phyloP scores from a whole-genome alignment of 2,797 vertebrate genomes.

The Gadopsis marmoratus region DNA sequence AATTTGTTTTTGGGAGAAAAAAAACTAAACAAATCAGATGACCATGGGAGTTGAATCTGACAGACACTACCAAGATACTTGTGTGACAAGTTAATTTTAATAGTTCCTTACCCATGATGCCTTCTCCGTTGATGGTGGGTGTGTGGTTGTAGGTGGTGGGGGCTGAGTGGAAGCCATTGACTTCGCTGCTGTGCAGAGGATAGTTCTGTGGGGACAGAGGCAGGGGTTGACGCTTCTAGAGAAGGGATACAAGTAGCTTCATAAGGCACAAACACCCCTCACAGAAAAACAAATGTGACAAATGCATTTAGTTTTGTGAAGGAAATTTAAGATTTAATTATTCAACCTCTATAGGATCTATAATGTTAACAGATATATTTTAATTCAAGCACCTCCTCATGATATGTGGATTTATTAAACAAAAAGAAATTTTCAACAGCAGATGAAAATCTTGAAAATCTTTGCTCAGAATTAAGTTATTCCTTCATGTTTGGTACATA shows the following conservation, averaged over 20 bases:
- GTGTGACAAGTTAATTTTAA: neutral
- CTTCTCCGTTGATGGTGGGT: constrained; percentile 92
- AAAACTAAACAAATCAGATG: constrained; percentile 6
- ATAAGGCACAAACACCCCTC: constrained; percentile 46
- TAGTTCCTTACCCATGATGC: constrained; percentile 88
- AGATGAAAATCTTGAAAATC: neutral
- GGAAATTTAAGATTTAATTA: neutral
- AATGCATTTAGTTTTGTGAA: constrained; percentile 6
- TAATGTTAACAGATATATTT: neutral
- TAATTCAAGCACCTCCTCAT: neutral
- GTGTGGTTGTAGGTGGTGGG: constrained; percentile 93
- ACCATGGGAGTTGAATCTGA: constrained; percentile 24
- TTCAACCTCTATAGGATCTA: neutral
- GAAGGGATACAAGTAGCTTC: constrained; percentile 46
- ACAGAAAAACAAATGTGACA: constrained; percentile 22
- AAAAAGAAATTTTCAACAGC: neutral
- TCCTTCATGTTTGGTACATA: neutral
- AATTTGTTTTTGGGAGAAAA: constrained; percentile 30
- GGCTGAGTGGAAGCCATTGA: constrained; percentile 90
- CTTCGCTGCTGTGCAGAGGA: constrained; percentile 93
- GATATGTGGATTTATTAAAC: neutral
- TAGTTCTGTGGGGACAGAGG: constrained; percentile 89
- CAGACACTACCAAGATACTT: constrained; percentile 14
- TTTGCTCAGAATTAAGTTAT: neutral
- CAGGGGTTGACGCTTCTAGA: constrained; percentile 75